Evolutionary conservation across 2,888 invertebrate species (phyloP).

Genomic region (Trichogramma dendrolimi): DNA sequence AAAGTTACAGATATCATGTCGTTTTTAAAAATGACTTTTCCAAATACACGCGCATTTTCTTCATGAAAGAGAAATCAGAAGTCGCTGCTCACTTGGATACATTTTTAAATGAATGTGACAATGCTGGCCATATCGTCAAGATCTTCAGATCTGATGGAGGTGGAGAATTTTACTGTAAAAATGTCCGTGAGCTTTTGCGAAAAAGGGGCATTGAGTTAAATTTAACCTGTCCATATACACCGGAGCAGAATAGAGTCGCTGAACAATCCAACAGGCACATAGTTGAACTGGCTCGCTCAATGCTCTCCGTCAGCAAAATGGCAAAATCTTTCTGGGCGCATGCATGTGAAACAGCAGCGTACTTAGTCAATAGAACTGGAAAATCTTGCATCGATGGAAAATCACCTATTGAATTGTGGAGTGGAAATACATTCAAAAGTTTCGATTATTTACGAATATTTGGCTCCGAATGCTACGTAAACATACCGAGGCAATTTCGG

Average conservation of each 20-base stretch:
- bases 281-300: not conserved
- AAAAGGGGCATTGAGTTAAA: not conserved
- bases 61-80: constrained; percentile 29
- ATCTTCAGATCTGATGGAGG: constrained; percentile 30
- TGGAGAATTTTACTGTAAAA: constrained; percentile 26
- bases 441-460: constrained; percentile 20
- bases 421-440: constrained; percentile 17
- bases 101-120: constrained; percentile 30
- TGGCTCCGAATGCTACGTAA: not conserved
- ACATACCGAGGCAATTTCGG: constrained; percentile 24
- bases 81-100: constrained; percentile 24
- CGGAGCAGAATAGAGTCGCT: not conserved
- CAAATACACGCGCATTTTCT: constrained; percentile 28
- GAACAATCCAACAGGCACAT: not conserved
- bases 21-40: constrained; percentile 31
- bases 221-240: not conserved
- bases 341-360: not conserved
- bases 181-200: constrained; percentile 1
- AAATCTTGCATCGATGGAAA: not conserved
- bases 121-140: constrained; percentile 28
- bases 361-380: constrained; percentile 15
- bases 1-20: constrained; percentile 30
- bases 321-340: not conserved
- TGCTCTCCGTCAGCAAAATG: not conserved
- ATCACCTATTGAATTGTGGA: constrained; percentile 18